A percentile compares a stretch with the other conserved stretches of the same genome.
These are phyloP conservation scores for Thymelicus lineola DNA, from an alignment of 2,888 invertebrate species.

Conservation along the genomic window DNA sequence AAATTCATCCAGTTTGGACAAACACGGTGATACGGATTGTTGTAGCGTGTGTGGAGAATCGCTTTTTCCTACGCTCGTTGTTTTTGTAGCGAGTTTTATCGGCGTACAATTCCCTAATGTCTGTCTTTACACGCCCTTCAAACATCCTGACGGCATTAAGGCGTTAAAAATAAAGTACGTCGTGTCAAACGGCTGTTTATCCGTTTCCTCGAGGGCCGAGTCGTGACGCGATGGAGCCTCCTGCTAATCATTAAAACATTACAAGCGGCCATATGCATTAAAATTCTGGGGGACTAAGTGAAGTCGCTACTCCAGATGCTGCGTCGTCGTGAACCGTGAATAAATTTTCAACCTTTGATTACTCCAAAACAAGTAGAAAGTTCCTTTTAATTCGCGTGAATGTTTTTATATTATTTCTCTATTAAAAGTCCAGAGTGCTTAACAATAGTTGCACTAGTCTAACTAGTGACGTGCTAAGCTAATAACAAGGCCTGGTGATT, in stretches of 20 bases:
- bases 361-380: not conserved
- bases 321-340: no score
- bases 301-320: constrained; percentile 11
- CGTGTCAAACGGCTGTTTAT: constrained; percentile 35
- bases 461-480: not conserved
- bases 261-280: not conserved
- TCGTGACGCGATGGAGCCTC: constrained; percentile 25
- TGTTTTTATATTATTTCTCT: no score
- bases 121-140: constrained; percentile 38
- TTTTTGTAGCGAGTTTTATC: constrained; percentile 39
- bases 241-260: constrained; percentile 27
- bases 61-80: constrained; percentile 44
- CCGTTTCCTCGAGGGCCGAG: constrained; percentile 30
- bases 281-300: constrained; percentile 3
- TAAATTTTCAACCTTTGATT: not conserved
- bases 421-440: not conserved
- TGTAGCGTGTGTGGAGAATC: constrained; percentile 69
- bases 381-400: no score
- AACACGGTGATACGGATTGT: constrained; percentile 72
- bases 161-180: constrained; percentile 38
- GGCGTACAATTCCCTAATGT: constrained; percentile 35
- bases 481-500: not conserved
- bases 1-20: constrained; percentile 54
- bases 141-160: constrained; percentile 36
- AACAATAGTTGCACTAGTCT: not conserved